These are phyloP conservation scores for Hippopotamus amphibius DNA, from an alignment of 2,113 vertebrate species.

Conservation along the genomic window DNA sequence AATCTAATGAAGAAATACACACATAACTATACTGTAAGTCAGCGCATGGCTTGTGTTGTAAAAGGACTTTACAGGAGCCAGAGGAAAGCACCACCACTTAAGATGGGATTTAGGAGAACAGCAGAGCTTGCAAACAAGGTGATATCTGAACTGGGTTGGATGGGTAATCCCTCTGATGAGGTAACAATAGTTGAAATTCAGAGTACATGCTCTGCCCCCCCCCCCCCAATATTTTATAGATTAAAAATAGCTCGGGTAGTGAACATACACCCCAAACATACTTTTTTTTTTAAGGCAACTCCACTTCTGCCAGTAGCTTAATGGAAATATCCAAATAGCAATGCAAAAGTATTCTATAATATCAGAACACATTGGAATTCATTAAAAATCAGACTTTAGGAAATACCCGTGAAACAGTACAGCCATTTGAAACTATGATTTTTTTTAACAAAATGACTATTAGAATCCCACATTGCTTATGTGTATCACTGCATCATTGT, in stretches of 20 bases:
- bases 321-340: not conserved
- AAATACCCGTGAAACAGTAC: not conserved
- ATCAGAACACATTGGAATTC: not conserved
- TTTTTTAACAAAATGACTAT: not conserved
- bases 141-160: not conserved
- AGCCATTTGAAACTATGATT: not conserved
- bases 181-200: constrained; percentile 8
- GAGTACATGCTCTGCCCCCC: not conserved
- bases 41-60: not conserved
- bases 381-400: not conserved
- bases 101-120: not conserved
- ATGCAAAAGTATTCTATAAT: not conserved
- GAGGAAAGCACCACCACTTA: not conserved
- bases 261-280: not conserved
- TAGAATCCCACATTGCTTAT: not conserved
- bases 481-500: not conserved
- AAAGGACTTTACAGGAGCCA: not conserved
- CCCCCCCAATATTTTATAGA: not conserved
- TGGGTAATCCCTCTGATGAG: not conserved
- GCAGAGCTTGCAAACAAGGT: not conserved
- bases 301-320: not conserved
- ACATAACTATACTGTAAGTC: not conserved
- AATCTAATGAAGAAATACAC: constrained; percentile 1
- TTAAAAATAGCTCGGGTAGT: constrained; percentile 45
- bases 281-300: not conserved